phyloP scores from a whole-genome alignment of 2,797 vertebrate genomes.

The Buphagus erythrorhynchus region DNA sequence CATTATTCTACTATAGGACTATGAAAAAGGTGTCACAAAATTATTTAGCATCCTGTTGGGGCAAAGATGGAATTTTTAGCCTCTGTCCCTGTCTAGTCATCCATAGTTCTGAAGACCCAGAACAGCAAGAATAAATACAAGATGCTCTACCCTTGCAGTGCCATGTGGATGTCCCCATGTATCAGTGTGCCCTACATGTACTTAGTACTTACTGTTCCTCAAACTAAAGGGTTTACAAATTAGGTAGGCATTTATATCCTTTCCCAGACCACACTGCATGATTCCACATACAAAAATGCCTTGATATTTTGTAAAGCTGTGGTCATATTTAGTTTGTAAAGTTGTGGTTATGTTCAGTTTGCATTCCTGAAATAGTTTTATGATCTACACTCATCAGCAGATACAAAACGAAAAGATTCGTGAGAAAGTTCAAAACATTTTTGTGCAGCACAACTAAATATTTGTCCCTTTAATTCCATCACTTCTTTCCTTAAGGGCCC shows the following conservation, averaged over 20 bases:
- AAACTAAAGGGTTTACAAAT: neutral
- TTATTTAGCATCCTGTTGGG: neutral
- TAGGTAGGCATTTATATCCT: neutral
- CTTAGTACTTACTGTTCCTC: neutral
- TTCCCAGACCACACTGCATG: neutral
- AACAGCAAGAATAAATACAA: neutral
- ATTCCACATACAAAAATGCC: neutral
- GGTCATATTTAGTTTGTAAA: neutral
- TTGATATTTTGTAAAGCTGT: neutral
- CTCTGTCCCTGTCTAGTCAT: neutral
- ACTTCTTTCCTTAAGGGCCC: neutral
- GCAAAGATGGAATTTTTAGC: neutral
- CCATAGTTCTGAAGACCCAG: neutral
- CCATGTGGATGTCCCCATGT: neutral
- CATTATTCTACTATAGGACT: neutral
- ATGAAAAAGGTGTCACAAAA: neutral
- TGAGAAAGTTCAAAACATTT: neutral
- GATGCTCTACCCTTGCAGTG: neutral
- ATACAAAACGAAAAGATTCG: neutral
- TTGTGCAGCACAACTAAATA: neutral
- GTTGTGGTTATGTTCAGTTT: neutral
- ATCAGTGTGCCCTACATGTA: fast-evolving
- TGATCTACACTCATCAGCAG: neutral
- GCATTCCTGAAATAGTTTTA: neutral
- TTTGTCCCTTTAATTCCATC: neutral